A percentile compares a stretch with the other conserved stretches of the same genome.
Conservation (phyloP, 2,888 invertebrate species). For the Pecten maximus region DNA sequence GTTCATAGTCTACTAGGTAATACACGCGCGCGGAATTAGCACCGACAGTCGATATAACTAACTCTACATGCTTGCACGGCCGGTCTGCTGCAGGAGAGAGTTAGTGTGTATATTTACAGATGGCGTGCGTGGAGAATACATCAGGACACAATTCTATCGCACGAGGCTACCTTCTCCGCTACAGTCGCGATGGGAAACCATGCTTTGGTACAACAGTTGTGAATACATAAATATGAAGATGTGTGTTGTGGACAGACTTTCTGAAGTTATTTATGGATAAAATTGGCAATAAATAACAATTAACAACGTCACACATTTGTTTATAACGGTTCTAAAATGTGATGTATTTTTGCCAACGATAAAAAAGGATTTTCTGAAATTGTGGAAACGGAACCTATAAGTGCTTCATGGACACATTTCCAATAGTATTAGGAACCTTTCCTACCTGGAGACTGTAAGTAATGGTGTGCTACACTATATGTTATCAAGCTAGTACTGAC, state of each 20-base stretch:
- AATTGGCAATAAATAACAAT: neutral
- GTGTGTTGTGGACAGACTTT: neutral
- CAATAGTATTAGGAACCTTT: neutral
- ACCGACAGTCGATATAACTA: neutral
- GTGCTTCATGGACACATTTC: neutral
- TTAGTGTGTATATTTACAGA: conserved; percentile 1
- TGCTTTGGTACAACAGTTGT: conserved; percentile 20
- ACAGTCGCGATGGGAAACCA: neutral
- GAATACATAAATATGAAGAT: neutral
- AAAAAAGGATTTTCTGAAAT: neutral
- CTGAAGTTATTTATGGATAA: neutral
- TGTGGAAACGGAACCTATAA: neutral
- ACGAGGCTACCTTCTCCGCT: neutral
- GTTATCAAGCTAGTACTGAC: neutral
- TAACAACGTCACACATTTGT: conserved; percentile 2
- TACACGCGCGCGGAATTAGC: conserved; percentile 20
- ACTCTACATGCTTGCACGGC: conserved; percentile 28
- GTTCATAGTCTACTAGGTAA: neutral
- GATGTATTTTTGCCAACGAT: neutral
- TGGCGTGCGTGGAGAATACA: neutral
- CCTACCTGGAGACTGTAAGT: neutral
- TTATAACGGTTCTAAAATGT: neutral
- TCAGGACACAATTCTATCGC: neutral
- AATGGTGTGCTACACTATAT: neutral
- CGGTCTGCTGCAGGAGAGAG: conserved; percentile 13